Conservation (phyloP, 1,140 invertebrate species). For the Cryptotermes secundus region DNA sequence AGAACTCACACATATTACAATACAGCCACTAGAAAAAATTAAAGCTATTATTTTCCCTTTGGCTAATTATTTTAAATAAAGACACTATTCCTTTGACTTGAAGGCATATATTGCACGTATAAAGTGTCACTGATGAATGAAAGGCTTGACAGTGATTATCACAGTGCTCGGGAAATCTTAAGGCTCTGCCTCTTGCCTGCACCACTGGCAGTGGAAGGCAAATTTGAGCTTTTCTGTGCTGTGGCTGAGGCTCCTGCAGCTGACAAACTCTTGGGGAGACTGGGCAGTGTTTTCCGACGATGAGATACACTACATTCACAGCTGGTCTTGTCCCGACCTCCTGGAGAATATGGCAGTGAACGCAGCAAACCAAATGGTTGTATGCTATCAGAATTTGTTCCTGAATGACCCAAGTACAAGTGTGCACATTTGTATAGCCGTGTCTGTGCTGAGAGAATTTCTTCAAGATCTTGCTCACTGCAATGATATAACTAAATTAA, state of each 20-base stretch:
- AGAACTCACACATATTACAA: too few species aligned
- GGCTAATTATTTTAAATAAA: not conserved
- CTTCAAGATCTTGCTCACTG: conserved; percentile 65
- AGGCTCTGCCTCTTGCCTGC: conserved; percentile 26
- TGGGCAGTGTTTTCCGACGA: not conserved
- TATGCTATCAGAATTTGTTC: conserved; percentile 31
- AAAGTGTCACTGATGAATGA: not conserved
- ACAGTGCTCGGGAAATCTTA: conserved; percentile 22
- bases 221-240: not conserved
- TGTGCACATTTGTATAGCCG: conserved; percentile 64
- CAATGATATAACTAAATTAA: conserved; percentile 28
- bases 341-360: not conserved
- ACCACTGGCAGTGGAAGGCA: conserved; percentile 19
- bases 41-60: too few species aligned
- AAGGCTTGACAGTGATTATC: conserved; percentile 14
- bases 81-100: too few species aligned
- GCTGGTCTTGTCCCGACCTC: not conserved
- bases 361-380: conserved; percentile 26
- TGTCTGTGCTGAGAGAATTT: conserved; percentile 63
- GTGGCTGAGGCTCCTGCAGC: not conserved
- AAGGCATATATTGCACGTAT: not conserved
- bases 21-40: too few species aligned
- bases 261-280: not conserved
- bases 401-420: conserved; percentile 59
- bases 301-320: not conserved